phyloP scores from a whole-genome alignment of 2,888 invertebrate genomes.

The Thecophora atra region DNA sequence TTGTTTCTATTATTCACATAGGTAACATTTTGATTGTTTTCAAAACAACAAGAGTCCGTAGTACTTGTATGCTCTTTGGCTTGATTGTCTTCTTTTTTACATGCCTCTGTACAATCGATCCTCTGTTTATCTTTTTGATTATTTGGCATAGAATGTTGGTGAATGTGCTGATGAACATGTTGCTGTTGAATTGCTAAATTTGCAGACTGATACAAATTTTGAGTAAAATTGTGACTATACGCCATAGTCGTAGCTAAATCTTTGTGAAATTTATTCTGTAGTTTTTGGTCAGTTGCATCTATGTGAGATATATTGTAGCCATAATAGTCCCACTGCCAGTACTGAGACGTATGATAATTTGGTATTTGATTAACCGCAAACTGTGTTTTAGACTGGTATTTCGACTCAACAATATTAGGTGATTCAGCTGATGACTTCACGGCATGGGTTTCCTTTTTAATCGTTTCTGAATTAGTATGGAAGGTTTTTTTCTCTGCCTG shows the following conservation, averaged over 20 bases:
- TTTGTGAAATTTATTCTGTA: slow-evolving; percentile 70
- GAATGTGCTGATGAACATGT: slow-evolving; percentile 62
- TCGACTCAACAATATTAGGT: slow-evolving; percentile 35
- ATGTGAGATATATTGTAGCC: slow-evolving; percentile 71
- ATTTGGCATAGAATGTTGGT: slow-evolving; percentile 48
- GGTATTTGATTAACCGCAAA: slow-evolving; percentile 74
- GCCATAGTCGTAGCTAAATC: slow-evolving; percentile 65
- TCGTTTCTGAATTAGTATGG: background rate
- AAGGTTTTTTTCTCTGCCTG: background rate
- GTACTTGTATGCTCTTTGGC: slow-evolving; percentile 3
- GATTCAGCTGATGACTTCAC: slow-evolving; percentile 38
- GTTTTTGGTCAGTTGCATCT: slow-evolving; percentile 70
- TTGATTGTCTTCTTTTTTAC: slow-evolving; percentile 58
- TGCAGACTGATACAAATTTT: slow-evolving; percentile 63
- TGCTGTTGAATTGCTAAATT: slow-evolving; percentile 62
- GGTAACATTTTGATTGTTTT: slow-evolving; percentile 26
- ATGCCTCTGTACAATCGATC: slow-evolving; percentile 53
- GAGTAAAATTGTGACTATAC: slow-evolving; percentile 63
- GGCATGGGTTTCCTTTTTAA: slow-evolving; percentile 29
- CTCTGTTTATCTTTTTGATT: slow-evolving; percentile 59
- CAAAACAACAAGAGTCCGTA: slow-evolving; percentile 22
- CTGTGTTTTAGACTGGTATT: slow-evolving; percentile 65
- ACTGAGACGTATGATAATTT: slow-evolving; percentile 74
- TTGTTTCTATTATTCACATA: slow-evolving; percentile 39
- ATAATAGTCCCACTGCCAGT: slow-evolving; percentile 74